Evolutionary conservation across 2,113 vertebrate species (phyloP).

Genomic region (Polypterus bichir): DNA sequence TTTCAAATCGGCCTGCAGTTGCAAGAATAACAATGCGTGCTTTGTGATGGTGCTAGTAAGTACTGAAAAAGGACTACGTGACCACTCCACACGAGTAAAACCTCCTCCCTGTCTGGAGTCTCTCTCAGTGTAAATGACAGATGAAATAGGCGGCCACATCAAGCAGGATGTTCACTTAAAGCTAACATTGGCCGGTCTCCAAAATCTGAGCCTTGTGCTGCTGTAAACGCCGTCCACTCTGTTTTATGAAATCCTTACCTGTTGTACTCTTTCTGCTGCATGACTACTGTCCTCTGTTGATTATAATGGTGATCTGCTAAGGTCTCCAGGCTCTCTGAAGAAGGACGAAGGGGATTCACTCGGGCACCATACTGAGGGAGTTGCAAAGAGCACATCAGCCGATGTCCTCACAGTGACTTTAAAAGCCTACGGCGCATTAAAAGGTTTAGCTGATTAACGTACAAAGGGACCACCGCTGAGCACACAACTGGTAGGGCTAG

Average conservation of each 20-base stretch:
- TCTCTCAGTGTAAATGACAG: too few relatives aligned
- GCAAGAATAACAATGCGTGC: too few relatives aligned
- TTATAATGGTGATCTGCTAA: slow-evolving; percentile 42
- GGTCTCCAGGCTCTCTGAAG: slow-evolving; percentile 40
- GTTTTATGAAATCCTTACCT: slow-evolving; percentile 18
- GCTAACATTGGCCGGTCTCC: too few relatives aligned
- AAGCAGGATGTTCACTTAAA: too few relatives aligned
- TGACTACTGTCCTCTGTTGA: slow-evolving; percentile 41
- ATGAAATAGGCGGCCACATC: too few relatives aligned
- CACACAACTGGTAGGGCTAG: slow-evolving; percentile 34
- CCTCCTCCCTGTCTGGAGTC: too few relatives aligned
- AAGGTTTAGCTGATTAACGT: slow-evolving; percentile 31
- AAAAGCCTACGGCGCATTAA: background rate
- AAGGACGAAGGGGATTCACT: slow-evolving; percentile 44
- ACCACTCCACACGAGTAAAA: too few relatives aligned
- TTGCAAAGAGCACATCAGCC: slow-evolving; percentile 1
- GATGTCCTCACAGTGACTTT: background rate
- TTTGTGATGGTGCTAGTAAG: too few relatives aligned
- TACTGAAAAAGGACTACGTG: too few relatives aligned
- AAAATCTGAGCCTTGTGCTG: too few relatives aligned
- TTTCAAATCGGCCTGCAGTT: too few relatives aligned
- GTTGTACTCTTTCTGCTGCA: slow-evolving; percentile 45
- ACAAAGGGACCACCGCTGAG: slow-evolving; percentile 18
- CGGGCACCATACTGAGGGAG: slow-evolving; percentile 31
- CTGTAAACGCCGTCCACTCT: too few relatives aligned